phyloP scores from a whole-genome alignment of 1,140 invertebrate species.

The Pseudomyrmex gracilis region DNA sequence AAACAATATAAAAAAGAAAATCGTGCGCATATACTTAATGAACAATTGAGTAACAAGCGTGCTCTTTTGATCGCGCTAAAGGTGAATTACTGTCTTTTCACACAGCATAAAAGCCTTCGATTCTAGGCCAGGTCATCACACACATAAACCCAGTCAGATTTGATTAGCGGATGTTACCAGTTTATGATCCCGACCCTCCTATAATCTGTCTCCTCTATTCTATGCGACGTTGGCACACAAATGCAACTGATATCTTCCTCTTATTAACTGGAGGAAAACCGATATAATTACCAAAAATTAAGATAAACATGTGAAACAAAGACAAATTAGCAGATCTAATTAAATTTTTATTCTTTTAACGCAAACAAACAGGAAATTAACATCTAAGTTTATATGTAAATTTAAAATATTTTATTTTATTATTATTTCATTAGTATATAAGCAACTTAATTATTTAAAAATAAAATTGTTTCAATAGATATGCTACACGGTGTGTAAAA shows the following conservation, averaged over 20 bases:
- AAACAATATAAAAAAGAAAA: too few relatives aligned
- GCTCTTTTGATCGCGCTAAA: slow-evolving; percentile 45
- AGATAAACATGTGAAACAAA: too few relatives aligned
- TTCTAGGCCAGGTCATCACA: slow-evolving; percentile 67
- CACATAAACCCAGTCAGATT: slow-evolving; percentile 63
- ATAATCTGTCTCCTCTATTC: slow-evolving; percentile 47
- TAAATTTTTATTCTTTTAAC: too few relatives aligned
- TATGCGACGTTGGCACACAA: slow-evolving; percentile 55
- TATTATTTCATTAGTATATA: background rate
- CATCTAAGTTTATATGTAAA: background rate
- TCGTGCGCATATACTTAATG: too few relatives aligned
- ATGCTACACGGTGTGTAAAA: too few relatives aligned
- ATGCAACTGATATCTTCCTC: background rate
- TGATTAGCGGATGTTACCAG: slow-evolving; percentile 78
- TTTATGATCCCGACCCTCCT: slow-evolving; percentile 71
- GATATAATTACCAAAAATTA: too few relatives aligned
- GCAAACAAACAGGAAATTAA: too few relatives aligned
- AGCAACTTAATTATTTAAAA: background rate
- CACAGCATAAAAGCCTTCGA: slow-evolving; percentile 56
- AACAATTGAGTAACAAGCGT: background rate
- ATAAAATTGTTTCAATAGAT: background rate
- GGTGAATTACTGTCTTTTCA: slow-evolving; percentile 48
- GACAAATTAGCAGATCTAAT: too few relatives aligned
- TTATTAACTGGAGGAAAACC: too few relatives aligned
- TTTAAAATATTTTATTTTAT: background rate